Conservation (phyloP, 2,113 vertebrate genomes). For the Cebidichthys violaceus region DNA sequence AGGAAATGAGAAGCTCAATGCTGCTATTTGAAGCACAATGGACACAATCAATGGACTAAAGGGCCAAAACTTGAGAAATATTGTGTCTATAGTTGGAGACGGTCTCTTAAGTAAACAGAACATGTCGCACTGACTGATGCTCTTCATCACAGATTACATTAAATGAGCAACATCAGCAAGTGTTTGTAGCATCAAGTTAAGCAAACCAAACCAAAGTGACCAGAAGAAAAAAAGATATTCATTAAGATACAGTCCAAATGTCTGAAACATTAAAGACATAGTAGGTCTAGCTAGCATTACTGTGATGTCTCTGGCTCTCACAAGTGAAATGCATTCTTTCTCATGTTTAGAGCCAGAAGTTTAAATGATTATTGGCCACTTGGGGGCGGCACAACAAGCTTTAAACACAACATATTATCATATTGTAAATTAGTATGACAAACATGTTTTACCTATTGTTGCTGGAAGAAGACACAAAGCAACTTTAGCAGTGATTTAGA, state of each 20-base stretch:
- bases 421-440: background rate
- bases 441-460: background rate
- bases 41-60: background rate
- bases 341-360: background rate
- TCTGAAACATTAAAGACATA: background rate
- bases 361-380: background rate
- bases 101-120: background rate
- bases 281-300: background rate
- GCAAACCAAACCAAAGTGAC: background rate
- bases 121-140: background rate
- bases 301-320: background rate
- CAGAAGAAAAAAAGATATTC: background rate
- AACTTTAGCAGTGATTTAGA: background rate
- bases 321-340: background rate
- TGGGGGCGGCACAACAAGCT: background rate
- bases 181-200: background rate
- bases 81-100: background rate
- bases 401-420: background rate
- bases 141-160: background rate
- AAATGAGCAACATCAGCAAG: background rate
- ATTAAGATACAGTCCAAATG: background rate
- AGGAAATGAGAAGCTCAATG: slow-evolving; percentile 23
- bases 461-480: no score
- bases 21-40: slow-evolving; percentile 8
- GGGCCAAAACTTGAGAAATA: background rate